Base-by-base conservation (phyloP, 2,797 vertebrate species). In the Gallirallus australis region DNA sequence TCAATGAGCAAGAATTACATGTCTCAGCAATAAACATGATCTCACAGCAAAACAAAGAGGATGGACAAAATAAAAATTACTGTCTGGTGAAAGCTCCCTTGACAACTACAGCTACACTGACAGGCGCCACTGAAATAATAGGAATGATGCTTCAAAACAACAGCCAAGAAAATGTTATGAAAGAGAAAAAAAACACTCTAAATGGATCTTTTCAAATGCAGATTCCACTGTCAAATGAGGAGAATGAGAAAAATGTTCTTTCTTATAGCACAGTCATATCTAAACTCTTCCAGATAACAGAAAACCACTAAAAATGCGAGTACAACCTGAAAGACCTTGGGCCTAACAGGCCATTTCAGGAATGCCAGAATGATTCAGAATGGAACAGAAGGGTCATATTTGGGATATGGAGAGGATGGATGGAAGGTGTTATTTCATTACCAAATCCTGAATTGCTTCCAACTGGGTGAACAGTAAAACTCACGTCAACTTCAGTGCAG, bases 101-200 rank as follows among this genome's bases (percentile, higher is more conserved):
- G 95, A 97, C 93, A 96, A 92, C 92, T 96, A 73, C 86, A 92
- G 75, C 81, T 92, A 86, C 84, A 83, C 76, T 94, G 94, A 96
- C 86, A 97, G 91, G 95, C 92, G 61, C 94, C 90, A 84, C 81
- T 93, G 90, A 96, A 97, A 96, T 96, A 96, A 96, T 61, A 96
- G 69, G 56, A 94, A 83, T 14, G 85, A 94, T 94, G 94, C 92
- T 94, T 93, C 94, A 93, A 96, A 94, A 96, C 83, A 96, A 94
- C 81, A 93, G 90, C 93, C 96, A 96, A 94, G 91, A 94, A 88
- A 75, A 90, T 23, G 37, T 96, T 95, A 95, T 82, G 93, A 95
- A 96, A 95, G 84, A 92, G 86, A 18, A 80, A 91, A 80, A 88
- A 78, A 18, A 4, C 80, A 95, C 52, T 57, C 56, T 89, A 94